phyloP scores from a whole-genome alignment of 2,888 invertebrate genomes.

The Heterodera filipjevi region DNA sequence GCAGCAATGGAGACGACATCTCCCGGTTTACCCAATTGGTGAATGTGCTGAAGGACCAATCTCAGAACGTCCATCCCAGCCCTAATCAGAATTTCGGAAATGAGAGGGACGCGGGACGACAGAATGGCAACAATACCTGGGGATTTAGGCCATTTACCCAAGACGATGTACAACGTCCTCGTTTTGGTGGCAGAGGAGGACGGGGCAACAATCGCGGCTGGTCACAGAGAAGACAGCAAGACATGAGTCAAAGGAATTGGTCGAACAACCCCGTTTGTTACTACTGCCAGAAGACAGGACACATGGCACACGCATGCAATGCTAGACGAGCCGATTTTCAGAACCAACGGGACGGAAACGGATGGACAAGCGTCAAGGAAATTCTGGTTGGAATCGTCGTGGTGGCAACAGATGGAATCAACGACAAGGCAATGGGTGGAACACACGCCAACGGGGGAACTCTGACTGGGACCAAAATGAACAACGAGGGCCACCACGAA shows the following conservation, averaged over 20 bases:
- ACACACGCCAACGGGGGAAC: too few relatives aligned
- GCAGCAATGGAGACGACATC: neutral
- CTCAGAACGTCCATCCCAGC: neutral
- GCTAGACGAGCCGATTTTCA: neutral
- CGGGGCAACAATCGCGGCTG: neutral
- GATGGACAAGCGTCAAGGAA: too few relatives aligned
- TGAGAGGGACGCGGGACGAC: neutral
- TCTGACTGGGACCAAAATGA: neutral
- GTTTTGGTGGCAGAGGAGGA: neutral
- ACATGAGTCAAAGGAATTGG: conserved; percentile 5
- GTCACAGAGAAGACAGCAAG: neutral
- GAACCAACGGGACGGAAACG: neutral
- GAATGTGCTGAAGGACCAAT: neutral
- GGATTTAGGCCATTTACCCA: neutral
- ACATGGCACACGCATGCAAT: neutral
- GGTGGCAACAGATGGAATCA: too few relatives aligned
- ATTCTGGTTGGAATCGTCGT: too few relatives aligned
- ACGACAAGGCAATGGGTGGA: too few relatives aligned
- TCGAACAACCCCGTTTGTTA: neutral
- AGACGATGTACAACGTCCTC: neutral
- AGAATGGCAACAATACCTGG: neutral
- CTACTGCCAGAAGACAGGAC: neutral
- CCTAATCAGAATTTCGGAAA: neutral
- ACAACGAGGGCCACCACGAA: neutral
- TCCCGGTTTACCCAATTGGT: neutral